phyloP scores from a whole-genome alignment of 2,888 invertebrate genomes.

The Papilio demoleus region DNA sequence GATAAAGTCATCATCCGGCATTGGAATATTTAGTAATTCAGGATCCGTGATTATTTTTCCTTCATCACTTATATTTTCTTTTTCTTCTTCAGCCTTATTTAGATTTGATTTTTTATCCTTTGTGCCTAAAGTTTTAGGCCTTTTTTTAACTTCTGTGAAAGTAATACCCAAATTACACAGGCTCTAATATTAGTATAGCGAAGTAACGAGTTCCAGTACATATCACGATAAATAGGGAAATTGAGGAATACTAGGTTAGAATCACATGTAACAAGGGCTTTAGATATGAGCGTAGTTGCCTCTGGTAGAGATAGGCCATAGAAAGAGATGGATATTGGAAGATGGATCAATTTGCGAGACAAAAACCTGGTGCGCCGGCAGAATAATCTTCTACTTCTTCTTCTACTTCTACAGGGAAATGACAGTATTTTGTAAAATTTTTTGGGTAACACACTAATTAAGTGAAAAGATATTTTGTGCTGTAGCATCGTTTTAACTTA shows the following conservation, averaged over 20 bases:
- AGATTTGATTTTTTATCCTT: not conserved
- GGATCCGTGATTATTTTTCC: slow-evolving; percentile 59
- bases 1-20: slow-evolving; percentile 59
- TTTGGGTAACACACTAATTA: no score
- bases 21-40: slow-evolving; percentile 63
- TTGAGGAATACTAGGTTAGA: not conserved
- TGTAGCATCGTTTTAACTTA: no score
- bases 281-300: no score
- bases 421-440: no score
- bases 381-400: no score
- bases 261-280: no score
- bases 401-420: no score
- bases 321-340: no score
- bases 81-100: slow-evolving; percentile 31
- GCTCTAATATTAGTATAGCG: not conserved
- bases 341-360: no score
- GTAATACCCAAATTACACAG: not conserved
- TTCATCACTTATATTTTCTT: slow-evolving; percentile 49
- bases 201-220: not conserved
- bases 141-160: slow-evolving; percentile 3
- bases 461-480: no score
- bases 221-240: not conserved
- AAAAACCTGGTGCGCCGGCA: no score
- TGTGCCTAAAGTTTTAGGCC: not conserved
- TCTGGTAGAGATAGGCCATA: no score